Evolutionary conservation across 2,888 invertebrate genomes (phyloP), one percentile per base, ranked within the genome.

Genomic region (Aporophyla lueneburgensis): DNA sequence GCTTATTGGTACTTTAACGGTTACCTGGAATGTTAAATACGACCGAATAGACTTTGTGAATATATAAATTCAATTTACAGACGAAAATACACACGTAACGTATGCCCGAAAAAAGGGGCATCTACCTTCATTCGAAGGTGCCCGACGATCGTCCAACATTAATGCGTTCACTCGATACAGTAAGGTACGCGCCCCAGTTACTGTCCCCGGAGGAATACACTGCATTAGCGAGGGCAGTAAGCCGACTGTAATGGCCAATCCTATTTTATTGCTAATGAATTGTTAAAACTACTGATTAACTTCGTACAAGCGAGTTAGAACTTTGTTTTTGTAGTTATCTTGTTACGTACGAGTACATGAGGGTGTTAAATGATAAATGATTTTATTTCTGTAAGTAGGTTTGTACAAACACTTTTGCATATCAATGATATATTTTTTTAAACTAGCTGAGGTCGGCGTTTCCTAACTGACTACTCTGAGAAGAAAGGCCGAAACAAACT

Each of bases 211-310:
- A 54, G 85, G 81, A 78, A 46, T 51, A 59, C 51, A 49, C 68
- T 74, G 71, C 74, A 81, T 85, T 82, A 82, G 79, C 72, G 68
- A 62, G n/a, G 62, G 54, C 74, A 56, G 70, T 73, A 72, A 83
- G 69, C 61, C 69, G 49, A 24, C 63, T 72, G 72, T 75, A 71
- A 82, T 72, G 66, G 66, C 43, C 79, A 59, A 74, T 75, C 76
- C 62, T 70, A 75, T 71, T 79, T 73, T 71, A 84, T 77, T 72
- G 65, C 84, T 72, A 84, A 81, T 84, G 77, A 80, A 84, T 84
- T 81, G 78, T 84, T 81, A 81, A 78, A 84, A 81, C 75, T 76
- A 78, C 73, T 78, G 78, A 81, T 78, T 75, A 77, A 33, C 65
- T 76, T 53, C 5, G 62, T 62, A 51, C 63, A 46, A 56, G 59